Evolutionary conservation across 2,113 vertebrate species (phyloP).

Genomic region (Cairina moschata): DNA sequence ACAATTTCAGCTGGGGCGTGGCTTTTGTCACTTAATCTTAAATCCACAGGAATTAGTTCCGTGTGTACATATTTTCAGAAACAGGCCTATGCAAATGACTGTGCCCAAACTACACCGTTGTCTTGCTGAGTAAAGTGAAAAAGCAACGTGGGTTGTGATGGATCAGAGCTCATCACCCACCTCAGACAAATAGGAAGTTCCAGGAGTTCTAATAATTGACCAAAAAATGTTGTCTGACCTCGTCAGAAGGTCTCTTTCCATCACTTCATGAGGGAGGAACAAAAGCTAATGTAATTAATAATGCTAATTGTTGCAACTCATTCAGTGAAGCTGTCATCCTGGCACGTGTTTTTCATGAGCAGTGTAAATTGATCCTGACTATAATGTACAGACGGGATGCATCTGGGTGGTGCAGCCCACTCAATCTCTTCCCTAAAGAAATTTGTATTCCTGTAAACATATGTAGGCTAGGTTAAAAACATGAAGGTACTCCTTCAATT

Average conservation of each 20-base stretch:
- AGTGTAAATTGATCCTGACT: background rate
- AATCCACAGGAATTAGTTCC: background rate
- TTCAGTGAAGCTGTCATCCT: background rate
- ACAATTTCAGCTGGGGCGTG: background rate
- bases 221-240: background rate
- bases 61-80: background rate
- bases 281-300: background rate
- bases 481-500: background rate
- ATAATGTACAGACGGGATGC: background rate
- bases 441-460: background rate
- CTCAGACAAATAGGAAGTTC: background rate
- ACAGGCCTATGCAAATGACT: background rate
- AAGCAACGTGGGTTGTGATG: background rate
- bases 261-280: background rate
- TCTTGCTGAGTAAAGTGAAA: background rate
- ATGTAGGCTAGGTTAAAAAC: background rate
- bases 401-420: background rate
- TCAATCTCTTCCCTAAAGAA: background rate
- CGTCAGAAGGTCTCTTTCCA: background rate
- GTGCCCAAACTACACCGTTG: fast-evolving
- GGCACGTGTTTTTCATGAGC: background rate
- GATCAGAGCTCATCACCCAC: background rate
- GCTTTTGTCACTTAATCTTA: background rate
- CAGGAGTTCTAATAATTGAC: background rate
- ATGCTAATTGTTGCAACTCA: background rate